Evolutionary conservation across 2,797 vertebrate species (phyloP).

Genomic region (Glyptemys insculpta): DNA sequence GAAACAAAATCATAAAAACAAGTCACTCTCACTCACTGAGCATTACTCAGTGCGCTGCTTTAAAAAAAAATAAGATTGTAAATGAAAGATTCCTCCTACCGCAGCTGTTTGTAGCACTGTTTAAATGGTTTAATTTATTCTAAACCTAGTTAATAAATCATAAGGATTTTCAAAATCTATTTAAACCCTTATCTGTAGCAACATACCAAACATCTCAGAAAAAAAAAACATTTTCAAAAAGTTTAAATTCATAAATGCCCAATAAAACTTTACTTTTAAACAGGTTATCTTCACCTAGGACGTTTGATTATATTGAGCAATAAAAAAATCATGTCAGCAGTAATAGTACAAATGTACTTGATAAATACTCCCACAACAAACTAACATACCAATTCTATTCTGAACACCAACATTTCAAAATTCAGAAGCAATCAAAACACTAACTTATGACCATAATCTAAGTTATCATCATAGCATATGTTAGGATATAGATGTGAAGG

Average conservation of each 20-base stretch:
- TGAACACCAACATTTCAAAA: not conserved
- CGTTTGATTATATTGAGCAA: not conserved
- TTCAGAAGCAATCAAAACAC: not conserved
- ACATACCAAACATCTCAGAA: not conserved
- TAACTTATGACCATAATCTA: not conserved
- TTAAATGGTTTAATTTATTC: not conserved
- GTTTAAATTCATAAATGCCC: not conserved
- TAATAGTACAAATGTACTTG: not conserved
- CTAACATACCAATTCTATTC: not conserved
- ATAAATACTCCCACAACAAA: not conserved
- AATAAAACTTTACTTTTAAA: not conserved
- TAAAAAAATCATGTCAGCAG: not conserved
- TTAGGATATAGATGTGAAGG: too few species aligned
- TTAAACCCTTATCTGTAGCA: not conserved
- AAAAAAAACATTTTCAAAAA: not conserved
- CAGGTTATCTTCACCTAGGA: not conserved
- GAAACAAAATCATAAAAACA: not conserved
- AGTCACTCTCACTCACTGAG: not conserved
- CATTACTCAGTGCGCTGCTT: not conserved
- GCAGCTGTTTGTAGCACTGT: not conserved
- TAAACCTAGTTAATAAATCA: not conserved
- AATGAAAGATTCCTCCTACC: not conserved
- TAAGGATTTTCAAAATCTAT: not conserved
- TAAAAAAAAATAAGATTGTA: not conserved
- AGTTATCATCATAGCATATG: not conserved